phyloP scores from a whole-genome alignment of 2,888 invertebrate species.

The Drosophila suboccidentalis region DNA sequence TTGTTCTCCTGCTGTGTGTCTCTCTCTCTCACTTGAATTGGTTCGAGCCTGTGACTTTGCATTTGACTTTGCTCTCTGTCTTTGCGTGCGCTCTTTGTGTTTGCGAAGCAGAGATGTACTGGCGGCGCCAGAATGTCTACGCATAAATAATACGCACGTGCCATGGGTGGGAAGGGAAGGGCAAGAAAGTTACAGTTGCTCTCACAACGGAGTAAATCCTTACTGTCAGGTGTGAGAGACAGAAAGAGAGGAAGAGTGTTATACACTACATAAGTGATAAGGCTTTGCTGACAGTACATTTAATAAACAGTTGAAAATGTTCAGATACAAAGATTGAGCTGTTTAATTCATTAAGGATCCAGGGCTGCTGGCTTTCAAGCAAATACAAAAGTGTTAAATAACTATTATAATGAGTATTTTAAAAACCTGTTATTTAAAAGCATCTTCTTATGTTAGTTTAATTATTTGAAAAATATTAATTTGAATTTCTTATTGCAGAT shows the following conservation, averaged over 20 bases:
- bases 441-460: background rate
- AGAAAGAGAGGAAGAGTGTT: background rate
- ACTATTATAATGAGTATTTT: background rate
- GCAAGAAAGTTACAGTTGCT: slow-evolving; percentile 20
- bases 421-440: background rate
- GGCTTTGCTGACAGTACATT: background rate
- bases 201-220: slow-evolving; percentile 43
- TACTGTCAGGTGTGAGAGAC: slow-evolving; percentile 29
- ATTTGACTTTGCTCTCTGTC: slow-evolving; percentile 20
- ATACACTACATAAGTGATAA: background rate
- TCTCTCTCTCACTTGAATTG: background rate
- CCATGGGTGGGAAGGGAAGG: background rate
- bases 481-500: background rate
- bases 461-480: background rate
- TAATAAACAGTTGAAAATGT: background rate
- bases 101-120: slow-evolving; percentile 27
- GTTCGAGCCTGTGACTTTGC: slow-evolving; percentile 28
- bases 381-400: background rate
- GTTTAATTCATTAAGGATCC: too few relatives aligned
- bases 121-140: slow-evolving; percentile 77
- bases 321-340: background rate
- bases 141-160: slow-evolving; percentile 78
- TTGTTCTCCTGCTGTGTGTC: slow-evolving; percentile 11
- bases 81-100: slow-evolving; percentile 45
- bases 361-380: background rate